Evolutionary conservation across 2,797 vertebrate species (phyloP), one percentile per base, ranked within the genome.

Genomic region (Sebastes taczanowskii): DNA sequence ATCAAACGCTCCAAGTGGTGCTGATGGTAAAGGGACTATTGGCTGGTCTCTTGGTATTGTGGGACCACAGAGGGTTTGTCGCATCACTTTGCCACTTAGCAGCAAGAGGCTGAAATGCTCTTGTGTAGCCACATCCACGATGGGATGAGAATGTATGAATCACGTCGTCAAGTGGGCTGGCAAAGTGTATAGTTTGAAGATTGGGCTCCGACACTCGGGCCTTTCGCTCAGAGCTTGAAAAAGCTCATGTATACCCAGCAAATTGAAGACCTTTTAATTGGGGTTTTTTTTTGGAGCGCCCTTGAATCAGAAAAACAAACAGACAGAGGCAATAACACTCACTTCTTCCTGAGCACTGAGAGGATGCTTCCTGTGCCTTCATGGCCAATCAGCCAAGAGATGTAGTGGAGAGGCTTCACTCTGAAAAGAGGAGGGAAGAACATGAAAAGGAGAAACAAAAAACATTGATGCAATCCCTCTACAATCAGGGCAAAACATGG

Each of bases 291-390:
- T 73, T 92, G 78, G 89, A 94, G 92, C 38, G 80, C 76, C 83
- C 88, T 94, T 63, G 4, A 88, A 89, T 79, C 78, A 84, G 38
- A 83, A 87, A 90, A 85, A 84, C 42, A 91, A 88, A 91, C 71
- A 89, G 71, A 87, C 72, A 75, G 67, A 84, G 53, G 63, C 86
- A 88, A 88, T 81, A 86, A 85, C 84, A 93, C 97, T 93, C 96
- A 98, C 98, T 97, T 98, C 92, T 96, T 98, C 84, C 98, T 96
- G 86, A 99, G 97, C 81, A 97, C 93, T 59, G 98, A 99, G 87
- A 99, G 97, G 93, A 99, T 96, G 84, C 98, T 99, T 93, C 98
- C 98, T 94, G 96, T 97, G 87, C 98, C 98, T 96, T 99, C 98
- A 29, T 99, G 98, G 91, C 98, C 98, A 91, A 99, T 97, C 91